Conservation (phyloP, 2,888 invertebrate genomes). For the Thera obeliscata region DNA sequence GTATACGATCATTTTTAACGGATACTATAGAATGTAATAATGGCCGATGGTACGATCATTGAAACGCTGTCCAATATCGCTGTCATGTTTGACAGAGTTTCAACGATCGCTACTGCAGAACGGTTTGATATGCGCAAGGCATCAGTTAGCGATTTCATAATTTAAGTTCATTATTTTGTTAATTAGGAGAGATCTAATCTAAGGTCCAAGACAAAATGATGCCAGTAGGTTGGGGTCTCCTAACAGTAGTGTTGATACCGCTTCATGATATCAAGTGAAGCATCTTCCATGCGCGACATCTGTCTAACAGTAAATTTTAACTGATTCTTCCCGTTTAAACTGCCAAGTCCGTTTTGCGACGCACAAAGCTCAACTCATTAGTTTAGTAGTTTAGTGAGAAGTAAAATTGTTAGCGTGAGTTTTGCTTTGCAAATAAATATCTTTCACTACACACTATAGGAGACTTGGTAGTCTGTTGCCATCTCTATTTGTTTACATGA, state of each 20-base stretch:
- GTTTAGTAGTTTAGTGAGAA: too few species aligned
- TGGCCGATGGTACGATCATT: too few species aligned
- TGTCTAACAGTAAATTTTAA: conserved; percentile 7
- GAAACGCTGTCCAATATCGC: too few species aligned
- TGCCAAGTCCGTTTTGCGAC: neutral
- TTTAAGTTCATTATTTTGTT: too few species aligned
- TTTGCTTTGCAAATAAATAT: neutral
- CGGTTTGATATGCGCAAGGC: too few species aligned
- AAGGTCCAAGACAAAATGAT: neutral
- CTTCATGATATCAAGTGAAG: conserved; percentile 17
- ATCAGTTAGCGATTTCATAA: too few species aligned
- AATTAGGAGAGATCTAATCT: too few species aligned
- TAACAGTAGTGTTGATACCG: conserved; percentile 7
- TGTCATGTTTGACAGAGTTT: too few species aligned
- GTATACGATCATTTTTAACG: neutral
- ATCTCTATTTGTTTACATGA: too few species aligned
- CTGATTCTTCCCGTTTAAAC: conserved; percentile 5
- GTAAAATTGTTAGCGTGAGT: neutral
- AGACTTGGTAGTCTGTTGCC: too few species aligned
- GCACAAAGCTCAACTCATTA: neutral
- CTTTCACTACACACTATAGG: too few species aligned
- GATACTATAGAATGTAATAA: neutral
- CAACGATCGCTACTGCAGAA: too few species aligned
- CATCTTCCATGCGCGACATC: conserved; percentile 3
- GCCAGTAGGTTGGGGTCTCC: neutral